Conservation (phyloP, 2,888 invertebrate genomes). For the Chymomyza procnemis region DNA sequence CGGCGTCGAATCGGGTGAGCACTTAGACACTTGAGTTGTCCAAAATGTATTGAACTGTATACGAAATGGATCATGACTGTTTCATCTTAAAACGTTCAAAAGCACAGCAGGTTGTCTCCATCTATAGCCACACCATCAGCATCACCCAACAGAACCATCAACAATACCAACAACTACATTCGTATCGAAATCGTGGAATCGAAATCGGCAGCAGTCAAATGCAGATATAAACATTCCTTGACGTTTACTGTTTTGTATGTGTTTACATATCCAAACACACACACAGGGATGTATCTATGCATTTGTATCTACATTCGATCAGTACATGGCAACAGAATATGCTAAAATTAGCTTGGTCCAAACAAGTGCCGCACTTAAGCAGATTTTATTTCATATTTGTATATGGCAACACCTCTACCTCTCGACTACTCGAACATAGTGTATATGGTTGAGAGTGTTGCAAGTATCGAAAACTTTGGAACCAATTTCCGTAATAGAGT, state of each 20-base stretch:
- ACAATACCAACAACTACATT: neutral
- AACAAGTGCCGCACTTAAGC: conserved; percentile 1
- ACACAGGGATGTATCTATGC: neutral
- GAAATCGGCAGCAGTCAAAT: conserved; percentile 23
- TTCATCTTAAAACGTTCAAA: conserved; percentile 60
- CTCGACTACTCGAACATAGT: no score
- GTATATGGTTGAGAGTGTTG: no score
- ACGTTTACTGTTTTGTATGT: conserved; percentile 41
- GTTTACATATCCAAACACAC: conserved; percentile 37
- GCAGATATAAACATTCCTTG: conserved; percentile 55
- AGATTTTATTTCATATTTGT: neutral
- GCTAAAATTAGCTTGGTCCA: conserved; percentile 1
- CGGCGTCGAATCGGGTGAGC: conserved; percentile 45
- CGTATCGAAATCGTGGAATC: neutral
- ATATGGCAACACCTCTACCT: neutral
- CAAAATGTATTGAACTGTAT: conserved; percentile 39
- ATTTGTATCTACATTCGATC: neutral
- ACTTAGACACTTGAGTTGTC: conserved; percentile 68
- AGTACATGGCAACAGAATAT: neutral
- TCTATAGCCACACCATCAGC: neutral
- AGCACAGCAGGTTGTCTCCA: conserved; percentile 74
- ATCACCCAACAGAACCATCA: no score
- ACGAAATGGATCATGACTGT: conserved; percentile 61
- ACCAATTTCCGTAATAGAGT: no score
- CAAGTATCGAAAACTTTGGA: no score